Base-by-base conservation (phyloP, 2,888 invertebrate species). In the Drosophila neonasuta region DNA sequence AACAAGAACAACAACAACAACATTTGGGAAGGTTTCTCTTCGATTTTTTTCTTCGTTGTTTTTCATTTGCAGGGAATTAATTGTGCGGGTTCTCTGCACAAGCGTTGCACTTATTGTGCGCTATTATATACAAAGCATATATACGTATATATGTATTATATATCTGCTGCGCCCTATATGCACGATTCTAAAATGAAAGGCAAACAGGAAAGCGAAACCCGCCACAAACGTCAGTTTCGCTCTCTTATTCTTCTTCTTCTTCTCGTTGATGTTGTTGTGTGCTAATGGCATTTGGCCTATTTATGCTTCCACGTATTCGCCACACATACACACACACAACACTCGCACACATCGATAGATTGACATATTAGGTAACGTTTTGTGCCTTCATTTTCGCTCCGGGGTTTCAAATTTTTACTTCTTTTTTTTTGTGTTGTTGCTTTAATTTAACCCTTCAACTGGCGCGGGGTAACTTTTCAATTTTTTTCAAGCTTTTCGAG, bases 241-340 rank as follows among this genome's bases (percentile, higher is more conserved):
- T 46, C 60, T 68, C 60, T 13, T 13, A 13, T 57, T 60, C 39
- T 46, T 60, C 17, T 24, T 24, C 24, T 24, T 24, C 6, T 6
- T 24, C 1, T 24, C 6, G 24, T 5, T 24, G 24, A 6, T 24
- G 24, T 24, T 50, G 60, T 30, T 69, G 51, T 72, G 74, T 87
- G 86, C 80, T 89, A 80, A 88, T 89, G 89, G 88, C 88, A 88
- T 88, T 88, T 88, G 88, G 89, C 88, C 88, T 88, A 88, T 80
- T 89, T 89, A 89, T 71, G 78, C 66, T 89, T 88, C 89, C 85
- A 83, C 71, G 87, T 82, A 84, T 82, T 81, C 55, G 11, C 42
- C 45, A 41, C 58, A 36, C 45, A 36, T n/a, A 44, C 36, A 46
- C 44, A 44, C 48, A 51, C 36, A 42, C 15, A 41, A 44, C 46